Evolutionary conservation across 2,888 invertebrate species (phyloP), one percentile per base, ranked within the genome.

Genomic region (Leptodirus hochenwartii): DNA sequence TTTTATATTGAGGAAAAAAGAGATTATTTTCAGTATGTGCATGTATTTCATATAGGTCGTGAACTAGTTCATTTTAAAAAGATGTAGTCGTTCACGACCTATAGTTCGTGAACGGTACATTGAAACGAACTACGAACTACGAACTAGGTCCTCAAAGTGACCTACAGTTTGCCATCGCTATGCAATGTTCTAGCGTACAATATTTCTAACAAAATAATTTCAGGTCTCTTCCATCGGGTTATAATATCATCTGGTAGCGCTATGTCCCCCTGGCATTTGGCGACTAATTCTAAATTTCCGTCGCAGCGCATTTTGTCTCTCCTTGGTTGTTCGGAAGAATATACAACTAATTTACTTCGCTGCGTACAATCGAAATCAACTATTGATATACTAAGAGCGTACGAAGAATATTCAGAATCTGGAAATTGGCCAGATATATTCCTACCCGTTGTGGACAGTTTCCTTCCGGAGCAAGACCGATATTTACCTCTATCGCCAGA

Each of bases 241-340:
- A 65, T 79, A 34, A 50, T 79, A 13, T 77, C 78, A 69, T 78
- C 78, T 24, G 62, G 65, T 3, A 59, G 58, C 29, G 51, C 54
- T 5, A 41, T 55, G 16, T 53, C 61, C 2, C 57, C 62, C 3
- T 62, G 61, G 60, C 49, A 53, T 32, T 30, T 43, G 34, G 24
- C 46, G n/a, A 46, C 44, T 24, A 53, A 59, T 40, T 50, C 59
- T 8, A 59, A 58, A 38, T 47, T 49, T 27, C 49, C 63, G 27
- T 69, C 70, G 4, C 59, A 60, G 28, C 62, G 65, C 39, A 50
- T 75, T 32, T 65, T 71, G 10, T 56, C 59, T 31, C 49, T 55
- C 34, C 46, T 70, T 22, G 65, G 64, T 10, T 71, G 71, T 43
- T 43, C 43, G 25, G 54, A 53, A 38, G 55, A 58, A 31, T 58